These are phyloP conservation scores for Sylvietta virens DNA, from an alignment of 2,113 vertebrate species.

Conservation along the genomic window DNA sequence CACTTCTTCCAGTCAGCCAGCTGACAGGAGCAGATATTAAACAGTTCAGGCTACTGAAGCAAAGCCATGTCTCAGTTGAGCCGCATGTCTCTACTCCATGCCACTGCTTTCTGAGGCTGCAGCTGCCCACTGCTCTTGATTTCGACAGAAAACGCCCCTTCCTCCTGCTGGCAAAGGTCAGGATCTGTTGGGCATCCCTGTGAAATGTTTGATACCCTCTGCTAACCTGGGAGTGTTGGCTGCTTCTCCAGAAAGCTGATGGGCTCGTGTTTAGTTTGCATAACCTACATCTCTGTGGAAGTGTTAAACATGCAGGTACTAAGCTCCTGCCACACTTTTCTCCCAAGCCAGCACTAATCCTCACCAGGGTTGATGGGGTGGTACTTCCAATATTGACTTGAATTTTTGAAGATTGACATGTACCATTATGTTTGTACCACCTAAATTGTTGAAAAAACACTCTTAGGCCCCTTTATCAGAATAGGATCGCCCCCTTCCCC, in stretches of 20 bases:
- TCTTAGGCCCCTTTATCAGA: background rate
- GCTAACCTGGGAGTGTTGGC: background rate
- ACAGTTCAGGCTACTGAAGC: background rate
- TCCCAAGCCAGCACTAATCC: background rate
- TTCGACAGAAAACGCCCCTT: background rate
- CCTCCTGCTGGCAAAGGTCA: background rate
- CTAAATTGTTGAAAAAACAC: background rate
- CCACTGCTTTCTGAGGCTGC: background rate
- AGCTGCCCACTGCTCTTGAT: background rate
- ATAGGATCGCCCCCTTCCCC: background rate
- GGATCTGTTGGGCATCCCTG: background rate
- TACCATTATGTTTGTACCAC: background rate
- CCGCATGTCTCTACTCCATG: background rate
- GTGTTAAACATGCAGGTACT: background rate
- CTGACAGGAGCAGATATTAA: constrained; percentile 13
- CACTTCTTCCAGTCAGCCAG: constrained; percentile 3
- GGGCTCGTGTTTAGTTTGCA: background rate
- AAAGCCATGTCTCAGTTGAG: background rate
- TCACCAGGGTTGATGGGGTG: accelerated
- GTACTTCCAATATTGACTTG: background rate
- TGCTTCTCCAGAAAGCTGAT: background rate
- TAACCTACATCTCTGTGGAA: background rate
- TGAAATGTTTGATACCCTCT: background rate
- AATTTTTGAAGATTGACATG: background rate
- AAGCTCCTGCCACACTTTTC: background rate